Base-by-base conservation (phyloP, 2,888 invertebrate genomes). In the Sturmia bella region DNA sequence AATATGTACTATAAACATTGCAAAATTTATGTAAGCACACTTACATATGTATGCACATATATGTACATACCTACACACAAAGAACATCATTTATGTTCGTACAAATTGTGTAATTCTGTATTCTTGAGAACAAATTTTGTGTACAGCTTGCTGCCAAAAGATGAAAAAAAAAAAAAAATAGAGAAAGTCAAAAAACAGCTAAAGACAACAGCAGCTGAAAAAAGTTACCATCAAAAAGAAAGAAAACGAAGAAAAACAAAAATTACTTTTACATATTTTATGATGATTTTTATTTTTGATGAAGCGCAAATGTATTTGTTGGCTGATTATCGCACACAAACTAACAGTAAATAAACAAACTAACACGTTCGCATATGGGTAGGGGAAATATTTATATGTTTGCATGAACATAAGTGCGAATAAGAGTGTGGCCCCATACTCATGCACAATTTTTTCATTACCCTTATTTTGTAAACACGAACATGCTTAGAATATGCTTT, bases 301-400 rank as follows among this genome's bases (percentile, higher is more conserved):
- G 83, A 84, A 82, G 81, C 82, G 83, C 70, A 84, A 84, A 83
- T 83, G 83, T 77, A 82, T 82, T 76, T 57, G 70, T 79, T 74
- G 80, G 69, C 77, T 74, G 68, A 81, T 77, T 69, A 82, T 82
- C 57, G 72, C 64, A 57, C 37, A 75, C 75, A 80, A 70, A 66
- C 72, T 72, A 76, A 66, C 54, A 80, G 59, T 72, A 64, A 80
- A 80, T 75, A 72, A 80, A 72, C 75, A 72, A 70, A 59, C 74
- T 70, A 70, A 69, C 69, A 80, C 66, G 56, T 70, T 61, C 70
- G 3, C 43, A 50, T 27, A 3, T 27, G 6, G n/a, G n/a, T n/a
- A n/a, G n/a, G n/a, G n/a, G n/a, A n/a, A n/a, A n/a, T n/a, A n/a
- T n/a, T n/a, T n/a, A n/a, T 17, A 52, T 21, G 19, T 50, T 1